Percentiles rank a stretch among this genome's conserved stretches.
phyloP scores from a whole-genome alignment of 1,140 invertebrate species.

The Heterodera carotae region DNA sequence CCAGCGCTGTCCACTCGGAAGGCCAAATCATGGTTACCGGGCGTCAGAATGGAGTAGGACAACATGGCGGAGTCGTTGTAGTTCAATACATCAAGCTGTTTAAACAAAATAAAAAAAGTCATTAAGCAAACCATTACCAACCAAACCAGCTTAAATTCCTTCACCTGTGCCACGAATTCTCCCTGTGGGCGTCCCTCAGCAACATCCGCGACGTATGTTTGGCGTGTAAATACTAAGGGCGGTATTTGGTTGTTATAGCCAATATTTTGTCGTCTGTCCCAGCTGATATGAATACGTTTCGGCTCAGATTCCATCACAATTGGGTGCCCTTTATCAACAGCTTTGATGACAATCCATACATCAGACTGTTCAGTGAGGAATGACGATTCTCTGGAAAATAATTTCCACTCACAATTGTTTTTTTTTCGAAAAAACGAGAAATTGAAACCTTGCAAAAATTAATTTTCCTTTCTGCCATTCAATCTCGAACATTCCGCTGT shows the following conservation, averaged over 20 bases:
- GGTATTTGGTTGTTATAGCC: slow-evolving; percentile 15
- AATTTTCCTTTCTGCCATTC: slow-evolving; percentile 41
- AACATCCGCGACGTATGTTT: slow-evolving; percentile 38
- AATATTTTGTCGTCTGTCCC: slow-evolving; percentile 37
- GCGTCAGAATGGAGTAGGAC: slow-evolving; percentile 34
- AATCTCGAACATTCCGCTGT: slow-evolving; percentile 43
- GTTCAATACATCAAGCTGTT: background rate
- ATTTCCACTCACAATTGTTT: too few species aligned
- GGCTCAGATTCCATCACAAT: background rate
- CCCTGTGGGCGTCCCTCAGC: slow-evolving; percentile 46
- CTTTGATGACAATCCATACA: background rate
- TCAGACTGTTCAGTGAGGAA: background rate
- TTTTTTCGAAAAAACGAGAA: background rate
- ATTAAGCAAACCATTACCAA: too few species aligned
- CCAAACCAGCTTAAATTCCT: too few species aligned
- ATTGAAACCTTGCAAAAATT: slow-evolving; percentile 47
- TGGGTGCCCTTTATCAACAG: background rate
- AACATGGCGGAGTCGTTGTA: background rate
- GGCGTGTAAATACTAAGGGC: slow-evolving; percentile 33
- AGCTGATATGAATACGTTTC: slow-evolving; percentile 33
- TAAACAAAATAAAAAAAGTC: background rate
- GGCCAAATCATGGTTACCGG: slow-evolving; percentile 46
- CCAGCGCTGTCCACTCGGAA: slow-evolving; percentile 47
- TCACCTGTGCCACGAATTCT: slow-evolving; percentile 55
- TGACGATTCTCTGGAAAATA: slow-evolving; percentile 40